A percentile compares a stretch with the other conserved stretches of the same genome.
These are phyloP conservation scores for Gonocerus acuteangulatus DNA, from an alignment of 2,888 invertebrate species.

Conservation along the genomic window DNA sequence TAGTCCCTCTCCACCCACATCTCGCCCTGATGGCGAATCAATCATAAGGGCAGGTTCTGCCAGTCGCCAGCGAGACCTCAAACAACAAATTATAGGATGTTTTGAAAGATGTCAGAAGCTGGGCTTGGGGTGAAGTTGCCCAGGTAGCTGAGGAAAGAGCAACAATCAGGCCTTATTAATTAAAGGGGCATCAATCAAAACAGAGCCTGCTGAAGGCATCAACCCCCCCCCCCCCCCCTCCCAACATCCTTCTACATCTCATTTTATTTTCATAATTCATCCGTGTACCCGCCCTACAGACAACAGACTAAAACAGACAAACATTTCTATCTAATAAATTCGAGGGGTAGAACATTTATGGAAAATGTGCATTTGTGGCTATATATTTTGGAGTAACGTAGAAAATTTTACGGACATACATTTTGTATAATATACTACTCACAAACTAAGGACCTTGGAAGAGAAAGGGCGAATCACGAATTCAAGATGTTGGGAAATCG, in stretches of 20 bases:
- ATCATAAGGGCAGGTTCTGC: slow-evolving; percentile 1
- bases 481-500: too few relatives aligned
- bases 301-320: neutral
- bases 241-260: slow-evolving; percentile 5
- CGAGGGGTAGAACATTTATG: too few relatives aligned
- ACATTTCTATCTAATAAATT: too few relatives aligned
- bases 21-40: slow-evolving; percentile 6
- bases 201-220: slow-evolving; percentile 9
- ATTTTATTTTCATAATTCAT: slow-evolving; percentile 25
- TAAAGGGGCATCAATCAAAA: slow-evolving; percentile 17
- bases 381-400: too few relatives aligned
- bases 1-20: too few relatives aligned
- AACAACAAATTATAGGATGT: slow-evolving; percentile 19
- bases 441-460: too few relatives aligned
- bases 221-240: neutral
- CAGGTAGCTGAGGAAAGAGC: slow-evolving; percentile 16
- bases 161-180: slow-evolving; percentile 17
- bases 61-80: slow-evolving; percentile 11
- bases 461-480: too few relatives aligned
- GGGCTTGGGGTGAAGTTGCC: neutral
- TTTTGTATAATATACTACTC: too few relatives aligned
- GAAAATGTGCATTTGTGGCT: too few relatives aligned
- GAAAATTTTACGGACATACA: too few relatives aligned
- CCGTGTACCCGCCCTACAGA: neutral
- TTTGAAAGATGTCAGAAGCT: slow-evolving; percentile 18